These are phyloP conservation scores for Melanotaenia boesemani DNA, from an alignment of 2,797 vertebrate species.

Conservation along the genomic window DNA sequence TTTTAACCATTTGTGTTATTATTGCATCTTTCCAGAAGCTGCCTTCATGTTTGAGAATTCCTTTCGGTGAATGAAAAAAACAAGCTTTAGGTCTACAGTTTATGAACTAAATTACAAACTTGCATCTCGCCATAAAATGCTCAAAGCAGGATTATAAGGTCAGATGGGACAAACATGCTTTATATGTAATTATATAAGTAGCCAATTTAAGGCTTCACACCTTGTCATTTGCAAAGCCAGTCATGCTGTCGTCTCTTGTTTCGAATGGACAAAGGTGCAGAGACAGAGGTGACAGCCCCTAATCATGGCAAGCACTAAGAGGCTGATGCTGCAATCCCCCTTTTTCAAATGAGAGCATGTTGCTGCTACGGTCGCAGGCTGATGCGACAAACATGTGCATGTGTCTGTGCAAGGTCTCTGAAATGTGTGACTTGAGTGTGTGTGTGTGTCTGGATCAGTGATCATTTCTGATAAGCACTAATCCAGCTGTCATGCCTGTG, in stretches of 20 bases:
- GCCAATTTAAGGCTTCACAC: constrained; percentile 40
- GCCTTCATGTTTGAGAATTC: constrained; percentile 14
- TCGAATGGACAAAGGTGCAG: constrained; percentile 56
- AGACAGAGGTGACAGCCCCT: constrained; percentile 64
- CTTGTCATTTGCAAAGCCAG: constrained; percentile 49
- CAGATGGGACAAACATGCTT: constrained; percentile 8
- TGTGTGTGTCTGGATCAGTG: constrained; percentile 47
- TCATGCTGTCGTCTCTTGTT: constrained; percentile 55
- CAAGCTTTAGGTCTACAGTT: constrained; percentile 1
- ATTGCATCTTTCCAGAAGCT: background rate
- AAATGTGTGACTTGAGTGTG: constrained; percentile 18
- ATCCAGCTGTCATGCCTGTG: constrained; percentile 73
- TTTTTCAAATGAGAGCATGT: constrained; percentile 64
- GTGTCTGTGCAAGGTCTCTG: constrained; percentile 20
- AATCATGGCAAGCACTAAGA: constrained; percentile 39
- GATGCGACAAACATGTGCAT: constrained; percentile 25
- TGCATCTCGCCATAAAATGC: constrained; percentile 3
- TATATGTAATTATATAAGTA: constrained; percentile 19
- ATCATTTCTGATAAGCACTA: constrained; percentile 76
- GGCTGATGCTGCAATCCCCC: constrained; percentile 37
- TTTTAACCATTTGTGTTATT: constrained; percentile 24
- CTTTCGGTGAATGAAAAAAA: constrained; percentile 6
- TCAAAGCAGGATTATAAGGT: constrained; percentile 25
- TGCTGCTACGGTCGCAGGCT: constrained; percentile 39
- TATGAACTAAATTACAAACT: constrained; percentile 8